Conservation (phyloP, 2,113 vertebrate genomes). For the Neofelis nebulosa region DNA sequence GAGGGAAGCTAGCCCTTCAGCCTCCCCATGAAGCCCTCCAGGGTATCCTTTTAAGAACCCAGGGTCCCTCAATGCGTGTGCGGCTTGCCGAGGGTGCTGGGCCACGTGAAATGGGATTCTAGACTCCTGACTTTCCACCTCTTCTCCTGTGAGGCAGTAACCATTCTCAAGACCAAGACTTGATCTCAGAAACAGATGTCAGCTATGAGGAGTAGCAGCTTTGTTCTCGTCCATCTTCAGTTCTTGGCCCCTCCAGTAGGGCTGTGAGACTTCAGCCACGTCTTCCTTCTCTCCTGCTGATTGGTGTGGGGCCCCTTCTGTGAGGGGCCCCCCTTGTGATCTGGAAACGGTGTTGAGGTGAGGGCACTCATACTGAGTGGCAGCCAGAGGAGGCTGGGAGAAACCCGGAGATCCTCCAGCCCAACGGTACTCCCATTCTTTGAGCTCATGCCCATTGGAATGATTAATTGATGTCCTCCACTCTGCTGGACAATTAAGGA, state of each 20-base stretch:
- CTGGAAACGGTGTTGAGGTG: accelerated
- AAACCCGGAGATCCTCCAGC: not conserved
- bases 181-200: not conserved
- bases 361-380: not conserved
- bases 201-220: accelerated
- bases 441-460: not conserved
- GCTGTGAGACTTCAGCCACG: not conserved
- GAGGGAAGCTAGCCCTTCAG: not conserved
- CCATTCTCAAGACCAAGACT: not conserved
- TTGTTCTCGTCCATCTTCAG: not conserved
- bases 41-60: not conserved
- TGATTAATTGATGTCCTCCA: constrained; percentile 79
- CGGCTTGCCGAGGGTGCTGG: not conserved
- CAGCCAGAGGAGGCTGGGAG: accelerated
- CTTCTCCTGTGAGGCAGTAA: not conserved
- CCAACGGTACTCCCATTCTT: not conserved
- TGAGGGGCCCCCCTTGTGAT: not conserved
- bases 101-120: not conserved
- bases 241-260: accelerated
- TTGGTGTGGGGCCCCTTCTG: not conserved
- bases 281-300: not conserved
- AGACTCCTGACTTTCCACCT: not conserved
- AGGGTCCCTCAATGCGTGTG: accelerated
- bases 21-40: not conserved
- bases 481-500: constrained; percentile 76